Percentiles rank a stretch among this genome's conserved stretches.
phyloP scores from a whole-genome alignment of 2,888 invertebrate species.

The Deilephila porcellus region DNA sequence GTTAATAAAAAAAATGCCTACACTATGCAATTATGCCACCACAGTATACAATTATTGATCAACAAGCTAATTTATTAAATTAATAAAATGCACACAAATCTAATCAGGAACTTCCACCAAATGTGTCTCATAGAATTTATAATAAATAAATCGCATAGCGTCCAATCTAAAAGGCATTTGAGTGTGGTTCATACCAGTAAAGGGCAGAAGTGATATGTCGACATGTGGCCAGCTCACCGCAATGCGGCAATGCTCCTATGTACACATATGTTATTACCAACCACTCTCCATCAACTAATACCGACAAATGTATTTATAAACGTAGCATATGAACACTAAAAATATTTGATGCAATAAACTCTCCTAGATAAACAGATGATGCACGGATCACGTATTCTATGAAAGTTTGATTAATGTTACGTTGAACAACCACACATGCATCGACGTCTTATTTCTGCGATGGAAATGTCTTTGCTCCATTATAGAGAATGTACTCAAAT shows the following conservation, averaged over 20 bases:
- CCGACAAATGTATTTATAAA: slow-evolving; percentile 62
- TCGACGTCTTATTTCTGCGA: slow-evolving; percentile 25
- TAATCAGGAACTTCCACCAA: slow-evolving; percentile 26
- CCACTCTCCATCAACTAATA: slow-evolving; percentile 69
- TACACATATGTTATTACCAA: slow-evolving; percentile 73
- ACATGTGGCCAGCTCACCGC: slow-evolving; percentile 78
- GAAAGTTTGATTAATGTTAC: slow-evolving; percentile 29
- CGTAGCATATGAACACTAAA: slow-evolving; percentile 39
- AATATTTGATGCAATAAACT: slow-evolving; percentile 40
- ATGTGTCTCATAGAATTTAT: slow-evolving; percentile 37
- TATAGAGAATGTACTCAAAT: background rate
- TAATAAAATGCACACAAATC: slow-evolving; percentile 27
- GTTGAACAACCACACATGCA: slow-evolving; percentile 17
- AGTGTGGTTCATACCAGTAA: slow-evolving; percentile 61
- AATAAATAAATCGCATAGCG: slow-evolving; percentile 39
- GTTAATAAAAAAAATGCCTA: too few relatives aligned
- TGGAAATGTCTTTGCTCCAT: slow-evolving; percentile 8
- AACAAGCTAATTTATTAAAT: slow-evolving; percentile 18
- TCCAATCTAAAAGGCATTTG: slow-evolving; percentile 58
- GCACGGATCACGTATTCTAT: slow-evolving; percentile 35
- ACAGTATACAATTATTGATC: background rate
- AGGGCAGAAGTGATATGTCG: slow-evolving; percentile 80
- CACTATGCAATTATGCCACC: background rate
- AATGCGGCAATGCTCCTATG: slow-evolving; percentile 80
- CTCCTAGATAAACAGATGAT: slow-evolving; percentile 39